A percentile compares a stretch with the other conserved stretches of the same genome.
phyloP scores from a whole-genome alignment of 1,140 invertebrate genomes.

The Drosophila watanabei region DNA sequence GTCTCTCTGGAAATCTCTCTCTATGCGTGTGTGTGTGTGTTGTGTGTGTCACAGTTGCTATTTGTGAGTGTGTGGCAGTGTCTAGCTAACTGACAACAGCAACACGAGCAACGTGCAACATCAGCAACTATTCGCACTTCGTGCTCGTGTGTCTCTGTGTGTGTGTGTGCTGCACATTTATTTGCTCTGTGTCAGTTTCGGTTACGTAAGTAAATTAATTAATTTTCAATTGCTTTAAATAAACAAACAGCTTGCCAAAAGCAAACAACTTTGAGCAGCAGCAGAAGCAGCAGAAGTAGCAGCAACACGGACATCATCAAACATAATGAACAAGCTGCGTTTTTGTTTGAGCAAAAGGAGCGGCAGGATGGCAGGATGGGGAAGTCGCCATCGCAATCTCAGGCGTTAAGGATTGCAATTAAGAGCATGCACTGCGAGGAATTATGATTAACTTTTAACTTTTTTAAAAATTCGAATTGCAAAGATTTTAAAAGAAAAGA shows the following conservation, averaged over 20 bases:
- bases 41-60: conserved; percentile 13
- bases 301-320: conserved; percentile 35
- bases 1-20: conserved; percentile 1
- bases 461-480: not conserved
- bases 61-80: conserved; percentile 27
- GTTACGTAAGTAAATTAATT: conserved; percentile 85
- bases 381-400: conserved; percentile 11
- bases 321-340: conserved; percentile 49
- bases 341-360: conserved; percentile 30
- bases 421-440: not conserved
- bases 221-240: conserved; percentile 84
- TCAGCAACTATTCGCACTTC: conserved; percentile 25
- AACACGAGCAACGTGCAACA: conserved; percentile 18
- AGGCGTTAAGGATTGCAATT: conserved; percentile 45
- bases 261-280: conserved; percentile 48
- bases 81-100: conserved; percentile 55
- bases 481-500: not conserved
- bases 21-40: not conserved
- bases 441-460: too few relatives aligned
- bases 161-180: conserved; percentile 57
- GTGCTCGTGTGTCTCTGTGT: conserved; percentile 1
- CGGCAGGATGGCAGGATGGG: not conserved
- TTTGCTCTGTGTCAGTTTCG: conserved; percentile 81
- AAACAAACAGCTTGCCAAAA: conserved; percentile 75
- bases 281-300: conserved; percentile 15